Percentiles rank a stretch among this genome's conserved stretches.
Evolutionary conservation across 2,113 vertebrate species (phyloP).

Genomic region (Chaenocephalus aceratus): DNA sequence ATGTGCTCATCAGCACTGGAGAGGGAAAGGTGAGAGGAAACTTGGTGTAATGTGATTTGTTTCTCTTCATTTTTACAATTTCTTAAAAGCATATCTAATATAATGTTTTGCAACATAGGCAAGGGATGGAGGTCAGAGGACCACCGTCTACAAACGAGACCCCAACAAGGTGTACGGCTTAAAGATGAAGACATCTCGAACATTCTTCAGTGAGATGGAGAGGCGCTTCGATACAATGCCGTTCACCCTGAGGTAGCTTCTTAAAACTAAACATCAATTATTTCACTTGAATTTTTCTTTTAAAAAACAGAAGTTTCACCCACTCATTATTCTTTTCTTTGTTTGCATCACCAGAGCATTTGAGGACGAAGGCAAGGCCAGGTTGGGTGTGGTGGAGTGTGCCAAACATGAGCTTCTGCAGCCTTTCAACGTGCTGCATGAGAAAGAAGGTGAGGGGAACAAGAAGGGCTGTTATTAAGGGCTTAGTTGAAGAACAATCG

Average conservation of each 20-base stretch:
- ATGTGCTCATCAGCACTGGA: slow-evolving; percentile 96
- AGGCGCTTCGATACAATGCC: slow-evolving; percentile 97
- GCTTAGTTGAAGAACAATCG: neutral
- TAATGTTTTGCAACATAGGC: slow-evolving; percentile 80
- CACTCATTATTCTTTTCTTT: neutral
- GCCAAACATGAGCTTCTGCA: slow-evolving; percentile 97
- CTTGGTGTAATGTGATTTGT: neutral
- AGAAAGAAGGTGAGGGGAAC: slow-evolving; percentile 92
- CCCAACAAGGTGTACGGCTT: slow-evolving; percentile 96
- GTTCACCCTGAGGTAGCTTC: slow-evolving; percentile 92
- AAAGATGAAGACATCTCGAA: slow-evolving; percentile 98
- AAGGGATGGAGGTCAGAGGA: slow-evolving; percentile 95
- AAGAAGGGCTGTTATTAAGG: neutral
- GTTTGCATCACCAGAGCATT: slow-evolving; percentile 86
- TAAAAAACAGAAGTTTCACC: neutral
- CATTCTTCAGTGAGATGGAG: slow-evolving; percentile 98
- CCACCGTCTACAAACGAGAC: slow-evolving; percentile 97
- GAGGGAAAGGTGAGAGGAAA: slow-evolving; percentile 92
- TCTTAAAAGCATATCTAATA: neutral
- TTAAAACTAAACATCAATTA: neutral
- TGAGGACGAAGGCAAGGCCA: slow-evolving; percentile 96
- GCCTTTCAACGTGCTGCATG: slow-evolving; percentile 96
- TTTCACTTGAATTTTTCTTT: neutral
- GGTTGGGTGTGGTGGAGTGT: slow-evolving; percentile 96
- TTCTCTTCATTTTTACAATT: neutral